These are phyloP conservation scores for Neoascia interrupta DNA, from an alignment of 2,888 invertebrate genomes.

Conservation along the genomic window DNA sequence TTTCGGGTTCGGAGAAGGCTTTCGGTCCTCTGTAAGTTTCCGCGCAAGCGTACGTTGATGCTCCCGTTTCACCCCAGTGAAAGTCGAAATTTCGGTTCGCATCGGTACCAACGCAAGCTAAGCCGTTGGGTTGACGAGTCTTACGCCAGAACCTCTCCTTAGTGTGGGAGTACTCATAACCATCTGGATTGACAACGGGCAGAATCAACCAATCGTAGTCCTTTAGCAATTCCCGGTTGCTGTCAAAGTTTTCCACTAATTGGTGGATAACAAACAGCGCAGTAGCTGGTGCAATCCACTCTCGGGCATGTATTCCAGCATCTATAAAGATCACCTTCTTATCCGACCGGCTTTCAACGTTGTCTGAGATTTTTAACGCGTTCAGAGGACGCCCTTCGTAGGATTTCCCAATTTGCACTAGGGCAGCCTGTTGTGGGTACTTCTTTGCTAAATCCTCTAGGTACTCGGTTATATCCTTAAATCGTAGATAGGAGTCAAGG, in stretches of 20 bases:
- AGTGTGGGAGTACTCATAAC: slow-evolving; percentile 83
- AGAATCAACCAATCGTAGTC: slow-evolving; percentile 84
- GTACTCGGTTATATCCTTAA: slow-evolving; percentile 80
- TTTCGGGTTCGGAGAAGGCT: slow-evolving; percentile 84
- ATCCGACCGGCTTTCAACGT: slow-evolving; percentile 76
- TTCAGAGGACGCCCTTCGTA: slow-evolving; percentile 82
- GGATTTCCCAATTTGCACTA: slow-evolving; percentile 82
- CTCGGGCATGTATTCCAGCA: slow-evolving; percentile 83
- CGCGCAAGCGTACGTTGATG: slow-evolving; percentile 79
- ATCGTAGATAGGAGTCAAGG: slow-evolving; percentile 71
- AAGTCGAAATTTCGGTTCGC: slow-evolving; percentile 84
- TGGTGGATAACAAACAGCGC: slow-evolving; percentile 82
- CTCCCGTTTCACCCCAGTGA: slow-evolving; percentile 80
- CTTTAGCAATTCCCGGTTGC: slow-evolving; percentile 80
- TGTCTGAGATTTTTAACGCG: slow-evolving; percentile 80
- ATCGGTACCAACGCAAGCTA: slow-evolving; percentile 81
- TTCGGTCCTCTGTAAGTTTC: slow-evolving; percentile 82
- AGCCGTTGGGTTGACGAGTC: slow-evolving; percentile 78
- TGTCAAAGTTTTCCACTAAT: slow-evolving; percentile 80
- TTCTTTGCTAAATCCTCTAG: slow-evolving; percentile 78
- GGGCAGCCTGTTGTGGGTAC: slow-evolving; percentile 80
- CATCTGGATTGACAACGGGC: slow-evolving; percentile 86
- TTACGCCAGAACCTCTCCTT: slow-evolving; percentile 81
- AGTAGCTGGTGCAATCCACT: slow-evolving; percentile 84
- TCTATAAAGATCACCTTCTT: slow-evolving; percentile 81